A percentile compares a stretch with the other conserved stretches of the same genome.
phyloP scores from a whole-genome alignment of 2,113 vertebrate genomes.

The Bufo bufo region DNA sequence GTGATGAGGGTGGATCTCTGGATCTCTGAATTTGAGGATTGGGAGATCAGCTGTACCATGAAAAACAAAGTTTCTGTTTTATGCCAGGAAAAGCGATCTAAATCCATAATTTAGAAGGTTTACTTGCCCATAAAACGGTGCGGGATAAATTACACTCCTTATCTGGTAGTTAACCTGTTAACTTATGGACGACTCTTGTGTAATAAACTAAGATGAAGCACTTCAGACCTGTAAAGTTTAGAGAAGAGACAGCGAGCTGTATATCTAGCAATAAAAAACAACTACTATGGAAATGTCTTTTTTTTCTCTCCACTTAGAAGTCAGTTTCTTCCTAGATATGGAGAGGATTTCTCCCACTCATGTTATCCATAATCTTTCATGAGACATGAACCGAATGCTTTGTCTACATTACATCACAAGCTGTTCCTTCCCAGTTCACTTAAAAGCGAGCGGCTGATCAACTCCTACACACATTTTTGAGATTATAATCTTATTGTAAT shows the following conservation, averaged over 20 bases:
- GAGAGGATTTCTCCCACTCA: slow-evolving; percentile 44
- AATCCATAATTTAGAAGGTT: background rate
- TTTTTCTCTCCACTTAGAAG: slow-evolving; percentile 22
- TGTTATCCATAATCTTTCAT: slow-evolving; percentile 42
- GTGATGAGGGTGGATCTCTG: background rate
- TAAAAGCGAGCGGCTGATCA: background rate
- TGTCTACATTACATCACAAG: slow-evolving; percentile 42
- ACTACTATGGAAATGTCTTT: background rate
- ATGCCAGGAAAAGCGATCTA: background rate
- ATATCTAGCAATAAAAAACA: background rate
- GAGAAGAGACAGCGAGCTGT: background rate
- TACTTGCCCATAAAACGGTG: slow-evolving; percentile 9
- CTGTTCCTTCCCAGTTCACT: slow-evolving; percentile 26
- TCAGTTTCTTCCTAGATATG: slow-evolving; percentile 25
- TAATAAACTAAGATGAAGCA: slow-evolving; percentile 12
- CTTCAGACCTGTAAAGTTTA: background rate
- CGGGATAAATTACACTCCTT: slow-evolving; percentile 8
- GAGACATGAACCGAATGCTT: background rate
- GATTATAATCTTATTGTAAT: background rate
- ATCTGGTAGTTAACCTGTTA: slow-evolving; percentile 15
- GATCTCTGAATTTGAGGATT: background rate
- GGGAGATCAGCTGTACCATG: background rate
- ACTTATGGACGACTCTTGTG: background rate
- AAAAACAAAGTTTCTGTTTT: background rate
- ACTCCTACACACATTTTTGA: slow-evolving; percentile 39